Percentiles rank a stretch among this genome's conserved stretches.
phyloP scores from a whole-genome alignment of 1,140 invertebrate genomes.

The Conopomorpha cramerella region DNA sequence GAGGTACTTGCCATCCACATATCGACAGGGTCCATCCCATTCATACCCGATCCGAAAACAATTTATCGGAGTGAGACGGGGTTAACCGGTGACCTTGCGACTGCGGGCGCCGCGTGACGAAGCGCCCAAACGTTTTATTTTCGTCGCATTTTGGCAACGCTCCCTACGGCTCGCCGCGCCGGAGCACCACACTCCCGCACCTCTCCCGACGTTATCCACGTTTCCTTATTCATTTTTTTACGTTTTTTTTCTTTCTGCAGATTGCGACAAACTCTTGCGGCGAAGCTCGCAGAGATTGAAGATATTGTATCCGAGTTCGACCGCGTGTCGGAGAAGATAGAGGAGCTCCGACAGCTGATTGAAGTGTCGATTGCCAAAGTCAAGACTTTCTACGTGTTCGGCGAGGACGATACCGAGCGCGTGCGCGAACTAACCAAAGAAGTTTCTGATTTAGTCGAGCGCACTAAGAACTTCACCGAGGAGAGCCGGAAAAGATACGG shows the following conservation, averaged over 20 bases:
- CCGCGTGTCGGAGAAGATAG: conserved; percentile 65
- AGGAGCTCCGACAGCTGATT: conserved; percentile 66
- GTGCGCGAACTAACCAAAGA: conserved; percentile 52
- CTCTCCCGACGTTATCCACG: conserved; percentile 11
- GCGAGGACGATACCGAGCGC: conserved; percentile 66
- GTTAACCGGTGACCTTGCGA: conserved; percentile 44
- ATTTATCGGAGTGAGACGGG: too few species aligned
- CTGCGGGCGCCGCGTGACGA: conserved; percentile 31
- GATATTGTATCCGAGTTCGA: conserved; percentile 51
- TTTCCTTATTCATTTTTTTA: conserved; percentile 17
- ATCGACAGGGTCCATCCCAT: too few species aligned
- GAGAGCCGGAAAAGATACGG: conserved; percentile 71
- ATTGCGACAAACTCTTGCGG: conserved; percentile 55
- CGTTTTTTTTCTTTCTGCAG: conserved; percentile 34
- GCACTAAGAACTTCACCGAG: conserved; percentile 66
- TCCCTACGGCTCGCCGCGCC: conserved; percentile 16
- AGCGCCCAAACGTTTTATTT: conserved; percentile 42
- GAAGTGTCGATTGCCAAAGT: conserved; percentile 67
- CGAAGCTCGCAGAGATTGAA: conserved; percentile 53
- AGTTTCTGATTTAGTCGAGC: conserved; percentile 62
- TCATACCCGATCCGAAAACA: too few species aligned
- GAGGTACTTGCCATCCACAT: conserved; percentile 29
- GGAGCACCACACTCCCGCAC: conserved; percentile 13
- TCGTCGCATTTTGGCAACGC: conserved; percentile 49
- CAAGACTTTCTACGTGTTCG: conserved; percentile 73